Percentiles rank a stretch among this genome's conserved stretches.
Conservation (phyloP, 2,888 invertebrate species). For the Nineta flava region DNA sequence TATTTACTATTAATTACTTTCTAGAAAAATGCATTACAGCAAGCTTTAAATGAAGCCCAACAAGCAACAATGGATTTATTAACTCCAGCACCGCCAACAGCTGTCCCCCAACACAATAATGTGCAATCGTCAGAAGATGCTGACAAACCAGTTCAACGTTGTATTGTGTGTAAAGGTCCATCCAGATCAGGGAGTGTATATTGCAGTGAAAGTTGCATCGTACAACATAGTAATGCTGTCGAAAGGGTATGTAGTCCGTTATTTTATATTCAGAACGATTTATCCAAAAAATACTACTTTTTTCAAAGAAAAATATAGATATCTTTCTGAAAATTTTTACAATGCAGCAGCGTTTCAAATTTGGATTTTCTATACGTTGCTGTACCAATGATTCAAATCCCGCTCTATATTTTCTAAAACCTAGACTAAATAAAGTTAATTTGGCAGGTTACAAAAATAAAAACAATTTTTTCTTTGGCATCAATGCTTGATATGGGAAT, state of each 20-base stretch:
- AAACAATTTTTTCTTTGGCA: too few relatives aligned
- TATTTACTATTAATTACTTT: neutral
- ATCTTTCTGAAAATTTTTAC: too few relatives aligned
- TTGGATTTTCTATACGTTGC: too few relatives aligned
- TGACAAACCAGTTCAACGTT: slow-evolving; percentile 24
- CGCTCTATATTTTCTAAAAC: too few relatives aligned
- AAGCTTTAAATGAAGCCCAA: slow-evolving; percentile 3
- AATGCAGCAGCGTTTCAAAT: too few relatives aligned
- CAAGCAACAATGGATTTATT: neutral
- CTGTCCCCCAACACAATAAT: neutral
- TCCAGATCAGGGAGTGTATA: slow-evolving; percentile 72
- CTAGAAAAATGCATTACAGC: slow-evolving; percentile 3
- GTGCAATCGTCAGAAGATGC: neutral
- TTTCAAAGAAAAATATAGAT: neutral
- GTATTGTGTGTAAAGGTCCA: slow-evolving; percentile 62
- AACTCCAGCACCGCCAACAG: neutral
- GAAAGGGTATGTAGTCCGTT: slow-evolving; percentile 23
- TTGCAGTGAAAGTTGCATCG: slow-evolving; percentile 77
- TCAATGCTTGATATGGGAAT: too few relatives aligned
- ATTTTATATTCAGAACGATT: slow-evolving; percentile 2
- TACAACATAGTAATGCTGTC: slow-evolving; percentile 66
- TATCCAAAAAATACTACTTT: slow-evolving; percentile 15
- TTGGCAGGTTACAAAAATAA: too few relatives aligned
- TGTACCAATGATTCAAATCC: too few relatives aligned
- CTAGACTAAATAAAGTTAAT: too few relatives aligned